Conservation (phyloP, 2,888 invertebrate genomes). For the Caenorhabditis sp. region DNA sequence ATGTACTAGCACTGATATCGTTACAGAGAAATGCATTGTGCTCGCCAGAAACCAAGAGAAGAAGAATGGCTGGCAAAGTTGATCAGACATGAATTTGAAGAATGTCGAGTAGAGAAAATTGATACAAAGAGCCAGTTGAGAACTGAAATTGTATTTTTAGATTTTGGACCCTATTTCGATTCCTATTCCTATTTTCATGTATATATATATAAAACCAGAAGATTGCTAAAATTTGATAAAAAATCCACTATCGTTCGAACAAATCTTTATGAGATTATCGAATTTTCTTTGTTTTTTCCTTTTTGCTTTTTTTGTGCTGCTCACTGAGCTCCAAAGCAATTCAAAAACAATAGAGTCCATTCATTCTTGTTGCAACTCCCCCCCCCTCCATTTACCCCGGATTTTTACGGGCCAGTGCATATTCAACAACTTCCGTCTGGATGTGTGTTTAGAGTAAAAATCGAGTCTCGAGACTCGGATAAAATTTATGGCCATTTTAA, state of each 20-base stretch:
- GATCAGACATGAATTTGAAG: conserved; percentile 65
- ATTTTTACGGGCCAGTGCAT: not conserved
- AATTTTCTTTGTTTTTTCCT: not conserved
- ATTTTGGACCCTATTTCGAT: not conserved
- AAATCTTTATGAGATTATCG: conserved; percentile 1
- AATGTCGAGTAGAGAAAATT: conserved; percentile 67
- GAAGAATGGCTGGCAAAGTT: conserved; percentile 59
- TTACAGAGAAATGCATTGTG: conserved; percentile 61
- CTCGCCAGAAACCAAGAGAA: conserved; percentile 52
- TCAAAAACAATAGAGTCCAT: conserved; percentile 45
- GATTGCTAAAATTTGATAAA: conserved; percentile 9
- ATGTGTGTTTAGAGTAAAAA: not conserved
- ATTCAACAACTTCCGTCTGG: conserved; percentile 1
- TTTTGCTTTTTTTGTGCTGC: conserved; percentile 14
- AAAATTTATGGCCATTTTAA: not conserved
- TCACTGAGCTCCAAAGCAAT: conserved; percentile 13
- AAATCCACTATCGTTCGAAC: not conserved
- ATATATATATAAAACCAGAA: conserved; percentile 6
- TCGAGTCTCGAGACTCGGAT: not conserved
- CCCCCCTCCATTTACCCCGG: not conserved
- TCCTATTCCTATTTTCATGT: not conserved
- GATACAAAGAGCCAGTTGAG: conserved; percentile 61
- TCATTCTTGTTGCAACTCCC: conserved; percentile 17
- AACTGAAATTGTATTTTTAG: conserved; percentile 48
- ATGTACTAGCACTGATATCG: conserved; percentile 64